Evolutionary conservation across 1,140 invertebrate genomes (phyloP), one percentile per base, ranked within the genome.

Genomic region (Heliothis virescens): DNA sequence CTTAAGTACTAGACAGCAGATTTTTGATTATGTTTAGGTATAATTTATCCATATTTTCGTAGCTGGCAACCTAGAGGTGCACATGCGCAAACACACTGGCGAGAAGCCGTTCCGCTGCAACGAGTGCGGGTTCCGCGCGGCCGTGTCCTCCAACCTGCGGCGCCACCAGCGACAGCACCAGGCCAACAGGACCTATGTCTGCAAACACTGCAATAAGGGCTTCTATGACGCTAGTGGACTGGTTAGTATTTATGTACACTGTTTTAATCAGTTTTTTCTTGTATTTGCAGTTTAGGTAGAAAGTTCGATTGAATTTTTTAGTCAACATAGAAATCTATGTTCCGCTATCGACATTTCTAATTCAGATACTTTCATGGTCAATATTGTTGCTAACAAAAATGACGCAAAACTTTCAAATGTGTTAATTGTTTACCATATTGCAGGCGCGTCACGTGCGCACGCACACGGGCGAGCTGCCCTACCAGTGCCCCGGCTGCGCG

Each of bases 381-480:
- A 26, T 26, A 26, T 26, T 26, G 21, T 26, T 26, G 21, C 21
- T 26, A 26, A 26, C 21, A 26, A 26, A 26, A 26, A 26, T 26
- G 21, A 26, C 21, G 21, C 21, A 26, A 26, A 26, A 26, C 21
- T 26, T n/a, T 26, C 21, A 26, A 26, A 26, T 26, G 21, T 26
- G 21, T 26, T 29, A 21, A 1, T 21, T n/a, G 5, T 41, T 41
- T 4, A 41, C 9, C 34, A 7, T 41, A 9, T 13, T 4, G 2
- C 85, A 95, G 94, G 82, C 83, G 0, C 95, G 95, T 21, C 95
- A 96, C 84, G 80, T 86, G 3, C 95, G 95, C 84, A 97, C 97
- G 71, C 98, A 99, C 91, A 98, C 98, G 0, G 98, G 98, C 26
- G 98, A 97, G 82, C 97, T 98, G 95, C 98, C 98, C 7, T 97